Conservation (phyloP, 1,140 invertebrate species). For the Aphaenogaster rudis region DNA sequence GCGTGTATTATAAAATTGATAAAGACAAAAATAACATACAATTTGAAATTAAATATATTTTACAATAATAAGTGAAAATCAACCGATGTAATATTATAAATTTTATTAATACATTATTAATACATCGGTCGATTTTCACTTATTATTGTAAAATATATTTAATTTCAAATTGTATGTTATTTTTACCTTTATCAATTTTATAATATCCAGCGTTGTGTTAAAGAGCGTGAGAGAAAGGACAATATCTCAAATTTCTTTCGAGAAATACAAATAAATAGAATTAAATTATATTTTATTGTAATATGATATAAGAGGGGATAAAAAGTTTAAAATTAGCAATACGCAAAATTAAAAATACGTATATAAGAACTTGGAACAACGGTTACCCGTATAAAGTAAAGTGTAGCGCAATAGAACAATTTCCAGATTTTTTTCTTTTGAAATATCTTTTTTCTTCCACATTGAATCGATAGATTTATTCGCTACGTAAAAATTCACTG, state of each 20-base stretch:
- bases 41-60: neutral
- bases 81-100: too few species aligned
- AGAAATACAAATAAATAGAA: neutral
- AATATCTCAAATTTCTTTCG: neutral
- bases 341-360: neutral
- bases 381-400: neutral
- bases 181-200: neutral
- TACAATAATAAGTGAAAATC: too few species aligned
- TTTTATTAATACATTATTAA: too few species aligned
- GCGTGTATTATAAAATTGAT: neutral
- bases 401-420: neutral
- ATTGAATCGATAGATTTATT: neutral
- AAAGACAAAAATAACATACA: neutral
- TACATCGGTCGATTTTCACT: too few species aligned
- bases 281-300: neutral
- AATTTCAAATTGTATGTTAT: neutral
- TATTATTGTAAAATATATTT: neutral
- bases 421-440: neutral
- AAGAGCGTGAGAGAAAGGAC: neutral
- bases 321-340: neutral
- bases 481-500: neutral
- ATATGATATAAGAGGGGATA: neutral
- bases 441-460: neutral
- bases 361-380: neutral
- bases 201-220: neutral